phyloP scores from a whole-genome alignment of 1,140 invertebrate species.

The Fopius arisanus region DNA sequence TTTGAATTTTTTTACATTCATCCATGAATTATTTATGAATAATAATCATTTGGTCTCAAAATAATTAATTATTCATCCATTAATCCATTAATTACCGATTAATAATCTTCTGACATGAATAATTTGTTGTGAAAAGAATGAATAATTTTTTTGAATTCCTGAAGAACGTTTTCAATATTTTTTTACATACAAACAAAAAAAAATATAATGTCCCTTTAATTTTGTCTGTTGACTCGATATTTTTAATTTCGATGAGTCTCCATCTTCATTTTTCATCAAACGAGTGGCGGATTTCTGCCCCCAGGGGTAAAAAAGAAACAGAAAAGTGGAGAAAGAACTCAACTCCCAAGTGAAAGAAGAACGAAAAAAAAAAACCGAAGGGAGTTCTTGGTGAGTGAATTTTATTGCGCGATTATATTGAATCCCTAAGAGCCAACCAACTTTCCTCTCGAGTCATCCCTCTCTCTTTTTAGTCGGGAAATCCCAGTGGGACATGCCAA shows the following conservation, averaged over 20 bases:
- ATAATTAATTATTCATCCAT: too few relatives aligned
- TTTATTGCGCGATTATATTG: slow-evolving; percentile 63
- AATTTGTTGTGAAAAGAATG: too few relatives aligned
- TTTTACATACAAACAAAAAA: too few relatives aligned
- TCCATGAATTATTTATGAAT: too few relatives aligned
- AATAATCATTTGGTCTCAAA: too few relatives aligned
- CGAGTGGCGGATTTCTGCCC: not conserved
- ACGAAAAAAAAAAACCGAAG: slow-evolving; percentile 24
- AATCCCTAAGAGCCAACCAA: slow-evolving; percentile 50
- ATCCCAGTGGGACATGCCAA: slow-evolving; percentile 41
- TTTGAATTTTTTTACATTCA: too few relatives aligned
- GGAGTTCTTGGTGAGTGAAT: slow-evolving; percentile 54
- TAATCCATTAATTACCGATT: too few relatives aligned
- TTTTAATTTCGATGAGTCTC: not conserved
- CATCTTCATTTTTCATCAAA: slow-evolving; percentile 6
- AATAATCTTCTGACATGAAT: too few relatives aligned
- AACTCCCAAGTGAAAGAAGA: not conserved
- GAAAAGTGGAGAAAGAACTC: not conserved
- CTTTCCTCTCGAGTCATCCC: slow-evolving; percentile 20
- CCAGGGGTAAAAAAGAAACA: not conserved
- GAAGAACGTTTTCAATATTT: too few relatives aligned
- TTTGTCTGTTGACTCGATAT: too few relatives aligned
- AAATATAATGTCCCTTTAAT: too few relatives aligned
- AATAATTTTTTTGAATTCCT: too few relatives aligned
- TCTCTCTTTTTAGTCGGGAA: slow-evolving; percentile 26